Evolutionary conservation across 2,797 vertebrate species (phyloP), one percentile per base, ranked within the genome.

Genomic region (Sebastes hubbsi): DNA sequence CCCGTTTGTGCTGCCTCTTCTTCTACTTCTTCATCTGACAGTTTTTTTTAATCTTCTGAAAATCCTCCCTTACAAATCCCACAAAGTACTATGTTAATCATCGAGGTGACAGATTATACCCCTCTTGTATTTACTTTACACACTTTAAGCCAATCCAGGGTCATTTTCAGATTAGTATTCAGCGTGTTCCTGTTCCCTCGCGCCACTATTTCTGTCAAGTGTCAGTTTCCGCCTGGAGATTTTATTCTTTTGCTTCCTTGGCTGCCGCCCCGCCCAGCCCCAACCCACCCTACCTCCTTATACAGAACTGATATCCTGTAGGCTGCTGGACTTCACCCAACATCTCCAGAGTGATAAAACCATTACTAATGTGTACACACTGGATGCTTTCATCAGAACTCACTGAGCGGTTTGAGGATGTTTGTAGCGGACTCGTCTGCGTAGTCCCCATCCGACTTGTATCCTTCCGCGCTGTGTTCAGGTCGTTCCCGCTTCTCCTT

Each of bases 321-420:
- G 58, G 60, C 69, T 77, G 58, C 34, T 59, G 56, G 78, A 85
- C 24, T 30, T 73, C 14, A 63, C 16, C 77, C 78, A 14, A n/a
- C 24, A 46, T 32, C 42, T 62, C 8, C 12, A 5, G 20, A 55
- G 60, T 29, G 20, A 52, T 69, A 46, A 54, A 71, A 63, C n/a
- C 49, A 52, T 30, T 49, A 29, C 18, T 58, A 36, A 52, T n/a
- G 42, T 20, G 49, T 10, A n/a, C 7, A 52, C 25, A 5, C n/a
- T 4, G 24, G n/a, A 7, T 14, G 4, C 24, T 42, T 20, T 49
- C 1, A 18, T 56, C 8, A 29, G 12, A 5, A 98, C 98, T 99
- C 94, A 99, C 99, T 97, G 91, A 99, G 97, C 0, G 98, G 98
- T 74, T 98, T 99, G 46, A 99, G 97, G 92, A 99, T 91, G 94